These are phyloP conservation scores for Coryphaenoides rupestris DNA, from an alignment of 2,113 vertebrate genomes.

Conservation along the genomic window DNA sequence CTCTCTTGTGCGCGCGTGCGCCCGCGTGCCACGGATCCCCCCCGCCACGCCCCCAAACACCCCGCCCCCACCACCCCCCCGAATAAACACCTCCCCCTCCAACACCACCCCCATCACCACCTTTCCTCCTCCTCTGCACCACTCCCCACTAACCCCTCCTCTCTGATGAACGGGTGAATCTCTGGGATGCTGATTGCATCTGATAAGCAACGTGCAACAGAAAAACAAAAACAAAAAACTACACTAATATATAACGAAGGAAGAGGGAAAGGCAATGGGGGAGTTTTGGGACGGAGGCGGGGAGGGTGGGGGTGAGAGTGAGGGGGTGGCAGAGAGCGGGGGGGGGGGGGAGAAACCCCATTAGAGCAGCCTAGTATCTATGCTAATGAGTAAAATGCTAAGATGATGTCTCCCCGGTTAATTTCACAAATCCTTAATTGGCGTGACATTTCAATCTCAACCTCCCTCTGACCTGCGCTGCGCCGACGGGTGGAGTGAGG, in stretches of 20 bases:
- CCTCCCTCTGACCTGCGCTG: slow-evolving; percentile 33
- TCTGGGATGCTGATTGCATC: no score
- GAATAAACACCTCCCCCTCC: neutral
- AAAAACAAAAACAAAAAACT: neutral
- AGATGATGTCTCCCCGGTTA: slow-evolving; percentile 28
- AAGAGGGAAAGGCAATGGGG: slow-evolving; percentile 7
- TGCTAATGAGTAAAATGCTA: slow-evolving; percentile 47
- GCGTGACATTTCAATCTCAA: slow-evolving; percentile 45
- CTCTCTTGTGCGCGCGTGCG: no score
- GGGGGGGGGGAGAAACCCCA: slow-evolving; percentile 9
- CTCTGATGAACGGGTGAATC: slow-evolving; percentile 39
- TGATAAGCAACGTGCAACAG: slow-evolving; percentile 47
- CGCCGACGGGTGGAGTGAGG: slow-evolving; percentile 5
- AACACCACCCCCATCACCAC: neutral
- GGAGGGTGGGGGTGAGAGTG: no score
- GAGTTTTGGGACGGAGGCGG: neutral
- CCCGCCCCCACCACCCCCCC: neutral
- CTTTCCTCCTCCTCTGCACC: neutral
- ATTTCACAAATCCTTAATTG: slow-evolving; percentile 54
- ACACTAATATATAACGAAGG: neutral
- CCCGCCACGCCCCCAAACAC: neutral
- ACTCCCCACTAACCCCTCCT: neutral
- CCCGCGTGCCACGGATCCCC: neutral
- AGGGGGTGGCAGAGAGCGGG: neutral
- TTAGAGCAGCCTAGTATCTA: slow-evolving; percentile 39